Conservation (phyloP, 1,140 invertebrate genomes). For the Drosophila carrolli region DNA sequence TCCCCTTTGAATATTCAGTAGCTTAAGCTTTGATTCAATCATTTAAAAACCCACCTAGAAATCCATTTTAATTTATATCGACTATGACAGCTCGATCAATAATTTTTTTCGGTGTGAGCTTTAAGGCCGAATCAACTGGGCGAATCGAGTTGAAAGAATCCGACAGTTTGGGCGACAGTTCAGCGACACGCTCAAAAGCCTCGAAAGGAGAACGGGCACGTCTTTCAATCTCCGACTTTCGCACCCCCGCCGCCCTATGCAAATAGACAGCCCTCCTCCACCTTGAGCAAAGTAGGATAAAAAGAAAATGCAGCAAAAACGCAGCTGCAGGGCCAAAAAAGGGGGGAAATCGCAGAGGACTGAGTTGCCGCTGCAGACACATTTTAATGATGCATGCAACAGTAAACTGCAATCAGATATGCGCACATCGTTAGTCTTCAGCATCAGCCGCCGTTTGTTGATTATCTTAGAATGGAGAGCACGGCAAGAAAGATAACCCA, state of each 20-base stretch:
- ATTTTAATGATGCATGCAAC: constrained; percentile 83
- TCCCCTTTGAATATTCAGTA: no score
- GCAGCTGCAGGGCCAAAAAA: constrained; percentile 16
- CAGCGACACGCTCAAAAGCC: constrained; percentile 71
- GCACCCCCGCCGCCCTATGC: constrained; percentile 38
- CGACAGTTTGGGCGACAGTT: constrained; percentile 41
- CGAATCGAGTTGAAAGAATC: constrained; percentile 30
- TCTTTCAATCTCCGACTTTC: constrained; percentile 60
- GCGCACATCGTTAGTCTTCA: constrained; percentile 83
- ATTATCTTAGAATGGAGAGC: constrained; percentile 80
- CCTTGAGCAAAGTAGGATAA: constrained; percentile 78
- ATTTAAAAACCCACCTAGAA: no score
- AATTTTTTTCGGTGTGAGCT: constrained; percentile 3
- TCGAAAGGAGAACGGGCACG: constrained; percentile 37
- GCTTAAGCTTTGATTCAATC: no score
- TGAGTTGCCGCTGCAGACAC: constrained; percentile 54
- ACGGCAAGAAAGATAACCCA: constrained; percentile 77
- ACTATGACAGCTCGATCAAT: not conserved
- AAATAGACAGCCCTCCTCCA: constrained; percentile 59
- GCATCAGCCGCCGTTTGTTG: constrained; percentile 82
- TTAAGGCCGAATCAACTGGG: constrained; percentile 20
- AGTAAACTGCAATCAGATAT: constrained; percentile 83
- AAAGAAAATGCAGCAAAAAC: constrained; percentile 68
- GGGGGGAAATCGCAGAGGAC: constrained; percentile 1
- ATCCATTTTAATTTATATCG: not conserved